phyloP scores from a whole-genome alignment of 2,888 invertebrate species.

The Linyphia triangularis region DNA sequence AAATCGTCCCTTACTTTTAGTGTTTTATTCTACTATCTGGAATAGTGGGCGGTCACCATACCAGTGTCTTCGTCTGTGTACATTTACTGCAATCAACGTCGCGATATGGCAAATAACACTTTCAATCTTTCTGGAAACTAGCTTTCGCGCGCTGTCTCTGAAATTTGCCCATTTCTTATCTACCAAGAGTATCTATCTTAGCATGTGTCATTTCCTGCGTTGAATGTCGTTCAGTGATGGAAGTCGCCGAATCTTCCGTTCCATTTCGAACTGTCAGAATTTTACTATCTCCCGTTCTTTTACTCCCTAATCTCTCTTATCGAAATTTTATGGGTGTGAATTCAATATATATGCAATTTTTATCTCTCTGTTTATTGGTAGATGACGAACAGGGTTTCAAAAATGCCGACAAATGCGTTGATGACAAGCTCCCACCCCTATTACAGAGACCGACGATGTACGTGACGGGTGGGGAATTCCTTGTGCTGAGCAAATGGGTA shows the following conservation, averaged over 20 bases:
- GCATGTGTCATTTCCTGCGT: neutral
- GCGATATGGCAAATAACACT: too few species aligned
- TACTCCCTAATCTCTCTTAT: too few species aligned
- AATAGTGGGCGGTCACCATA: too few species aligned
- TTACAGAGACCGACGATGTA: neutral
- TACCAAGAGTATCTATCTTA: neutral
- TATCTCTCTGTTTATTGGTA: neutral
- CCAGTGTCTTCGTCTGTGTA: too few species aligned
- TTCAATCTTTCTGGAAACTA: neutral
- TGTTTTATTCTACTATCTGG: too few species aligned
- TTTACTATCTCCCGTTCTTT: neutral
- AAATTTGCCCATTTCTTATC: neutral
- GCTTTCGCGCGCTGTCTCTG: too few species aligned
- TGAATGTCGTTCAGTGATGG: neutral
- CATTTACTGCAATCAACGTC: too few species aligned
- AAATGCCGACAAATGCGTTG: neutral
- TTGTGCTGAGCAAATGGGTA: neutral
- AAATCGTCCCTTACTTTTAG: too few species aligned
- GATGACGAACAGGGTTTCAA: neutral
- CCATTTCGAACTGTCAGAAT: neutral
- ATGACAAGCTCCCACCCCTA: neutral
- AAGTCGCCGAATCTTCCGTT: neutral
- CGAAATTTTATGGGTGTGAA: neutral
- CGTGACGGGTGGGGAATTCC: neutral
- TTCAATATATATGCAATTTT: neutral